phyloP scores from a whole-genome alignment of 2,113 vertebrate species.

The rabbit (Oryctolagus cuniculus) region DNA sequence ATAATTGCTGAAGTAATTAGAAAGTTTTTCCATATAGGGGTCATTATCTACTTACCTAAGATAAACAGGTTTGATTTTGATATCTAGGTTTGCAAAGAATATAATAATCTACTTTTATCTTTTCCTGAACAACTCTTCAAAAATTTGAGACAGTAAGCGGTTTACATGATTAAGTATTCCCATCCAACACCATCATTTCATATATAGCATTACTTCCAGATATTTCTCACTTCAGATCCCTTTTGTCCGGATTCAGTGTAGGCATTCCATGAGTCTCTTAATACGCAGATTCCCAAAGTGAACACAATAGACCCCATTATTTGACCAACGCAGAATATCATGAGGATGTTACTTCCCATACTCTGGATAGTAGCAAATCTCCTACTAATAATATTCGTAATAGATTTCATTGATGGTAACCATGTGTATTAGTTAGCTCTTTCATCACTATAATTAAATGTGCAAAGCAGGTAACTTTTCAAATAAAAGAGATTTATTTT shows the following conservation, averaged over 20 bases:
- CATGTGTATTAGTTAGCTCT: too few relatives aligned
- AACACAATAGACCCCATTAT: background rate
- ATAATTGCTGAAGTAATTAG: background rate
- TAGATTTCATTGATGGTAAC: background rate
- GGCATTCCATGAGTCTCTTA: background rate
- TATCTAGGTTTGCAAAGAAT: background rate
- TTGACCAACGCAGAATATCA: background rate
- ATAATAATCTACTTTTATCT: background rate
- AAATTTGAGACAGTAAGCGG: background rate
- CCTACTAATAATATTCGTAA: background rate
- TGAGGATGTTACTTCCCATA: fast-evolving
- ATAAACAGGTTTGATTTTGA: background rate
- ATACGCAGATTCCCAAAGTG: background rate
- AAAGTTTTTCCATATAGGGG: background rate
- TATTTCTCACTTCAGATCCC: background rate
- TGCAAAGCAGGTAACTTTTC: too few relatives aligned
- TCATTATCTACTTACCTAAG: background rate
- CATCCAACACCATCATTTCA: background rate
- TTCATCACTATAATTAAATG: too few relatives aligned
- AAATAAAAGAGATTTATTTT: too few relatives aligned
- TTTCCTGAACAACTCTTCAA: background rate
- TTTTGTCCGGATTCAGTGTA: background rate
- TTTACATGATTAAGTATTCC: background rate
- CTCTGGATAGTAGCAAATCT: background rate
- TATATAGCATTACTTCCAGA: background rate